phyloP scores from a whole-genome alignment of 2,888 invertebrate genomes.

The Drosophila pseudotalamancana region DNA sequence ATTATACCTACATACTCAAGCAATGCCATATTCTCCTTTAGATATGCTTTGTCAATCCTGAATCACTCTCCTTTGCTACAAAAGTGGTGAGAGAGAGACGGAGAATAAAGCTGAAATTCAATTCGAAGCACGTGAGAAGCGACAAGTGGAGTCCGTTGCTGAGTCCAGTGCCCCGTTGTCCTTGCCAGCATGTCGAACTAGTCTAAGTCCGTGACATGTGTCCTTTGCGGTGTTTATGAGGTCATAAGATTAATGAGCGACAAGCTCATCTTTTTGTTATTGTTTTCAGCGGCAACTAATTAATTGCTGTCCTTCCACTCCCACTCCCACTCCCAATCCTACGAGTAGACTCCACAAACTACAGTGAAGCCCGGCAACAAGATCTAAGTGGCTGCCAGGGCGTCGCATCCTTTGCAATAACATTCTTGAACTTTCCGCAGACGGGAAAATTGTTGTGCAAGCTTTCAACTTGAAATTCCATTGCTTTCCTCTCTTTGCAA shows the following conservation, averaged over 20 bases:
- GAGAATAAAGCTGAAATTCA: constrained; percentile 42
- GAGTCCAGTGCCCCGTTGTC: constrained; percentile 27
- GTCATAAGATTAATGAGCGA: constrained; percentile 73
- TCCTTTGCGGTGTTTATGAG: constrained; percentile 64
- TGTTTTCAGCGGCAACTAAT: constrained; percentile 66
- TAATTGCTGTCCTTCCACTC: constrained; percentile 49
- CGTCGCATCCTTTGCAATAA: constrained; percentile 34
- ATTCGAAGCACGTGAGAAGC: constrained; percentile 65
- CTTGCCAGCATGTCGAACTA: constrained; percentile 43
- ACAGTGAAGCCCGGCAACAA: constrained; percentile 13
- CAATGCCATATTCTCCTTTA: too few relatives aligned
- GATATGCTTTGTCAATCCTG: too few relatives aligned
- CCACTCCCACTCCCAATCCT: neutral
- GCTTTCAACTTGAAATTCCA: constrained; percentile 19
- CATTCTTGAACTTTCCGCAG: constrained; percentile 9
- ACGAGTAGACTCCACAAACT: too few relatives aligned
- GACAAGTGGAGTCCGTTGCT: constrained; percentile 6
- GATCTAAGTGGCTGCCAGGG: constrained; percentile 16
- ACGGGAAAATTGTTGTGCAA: constrained; percentile 20
- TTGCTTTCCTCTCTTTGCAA: neutral
- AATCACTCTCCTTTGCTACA: too few relatives aligned
- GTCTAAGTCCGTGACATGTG: constrained; percentile 46
- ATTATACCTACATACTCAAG: too few relatives aligned
- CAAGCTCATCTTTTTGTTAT: constrained; percentile 71
- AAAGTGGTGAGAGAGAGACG: neutral